These are phyloP conservation scores for Casuarius casuarius DNA, from an alignment of 2,113 vertebrate species.

Conservation along the genomic window DNA sequence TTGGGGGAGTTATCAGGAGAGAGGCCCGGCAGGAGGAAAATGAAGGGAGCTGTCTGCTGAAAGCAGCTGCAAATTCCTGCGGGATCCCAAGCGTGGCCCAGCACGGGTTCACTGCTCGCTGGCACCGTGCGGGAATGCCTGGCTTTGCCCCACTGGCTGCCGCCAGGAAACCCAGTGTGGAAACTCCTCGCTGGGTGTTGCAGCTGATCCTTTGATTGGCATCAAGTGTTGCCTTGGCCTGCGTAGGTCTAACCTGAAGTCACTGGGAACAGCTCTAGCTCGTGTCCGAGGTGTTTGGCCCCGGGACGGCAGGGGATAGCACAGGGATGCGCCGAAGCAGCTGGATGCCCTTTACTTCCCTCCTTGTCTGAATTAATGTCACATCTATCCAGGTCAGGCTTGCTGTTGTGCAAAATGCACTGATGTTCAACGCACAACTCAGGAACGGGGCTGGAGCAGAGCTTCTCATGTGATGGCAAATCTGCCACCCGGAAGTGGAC, in stretches of 20 bases:
- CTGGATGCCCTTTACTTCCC: not conserved
- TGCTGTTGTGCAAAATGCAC: not conserved
- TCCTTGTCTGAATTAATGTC: not conserved
- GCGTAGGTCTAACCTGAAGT: not conserved
- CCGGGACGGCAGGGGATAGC: not conserved
- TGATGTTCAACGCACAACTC: not conserved
- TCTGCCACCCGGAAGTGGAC: not conserved
- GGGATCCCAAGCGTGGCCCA: constrained; percentile 1
- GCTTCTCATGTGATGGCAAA: not conserved
- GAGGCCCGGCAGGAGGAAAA: constrained; percentile 14
- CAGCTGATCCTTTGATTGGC: not conserved
- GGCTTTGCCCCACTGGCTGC: not conserved
- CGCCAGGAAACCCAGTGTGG: not conserved
- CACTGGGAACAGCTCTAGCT: not conserved
- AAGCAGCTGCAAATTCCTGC: constrained; percentile 66
- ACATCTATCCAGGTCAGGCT: not conserved
- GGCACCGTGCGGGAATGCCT: not conserved
- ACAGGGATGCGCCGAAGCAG: not conserved
- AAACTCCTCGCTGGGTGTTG: no score
- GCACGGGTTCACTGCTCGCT: constrained; percentile 39
- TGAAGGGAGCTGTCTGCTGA: constrained; percentile 46
- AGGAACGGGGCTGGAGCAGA: not conserved
- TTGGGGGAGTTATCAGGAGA: constrained; percentile 14
- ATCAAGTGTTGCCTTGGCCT: not conserved
- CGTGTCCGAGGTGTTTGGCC: not conserved